Conservation (phyloP, 2,797 vertebrate species). For the Ciconia nigra region DNA sequence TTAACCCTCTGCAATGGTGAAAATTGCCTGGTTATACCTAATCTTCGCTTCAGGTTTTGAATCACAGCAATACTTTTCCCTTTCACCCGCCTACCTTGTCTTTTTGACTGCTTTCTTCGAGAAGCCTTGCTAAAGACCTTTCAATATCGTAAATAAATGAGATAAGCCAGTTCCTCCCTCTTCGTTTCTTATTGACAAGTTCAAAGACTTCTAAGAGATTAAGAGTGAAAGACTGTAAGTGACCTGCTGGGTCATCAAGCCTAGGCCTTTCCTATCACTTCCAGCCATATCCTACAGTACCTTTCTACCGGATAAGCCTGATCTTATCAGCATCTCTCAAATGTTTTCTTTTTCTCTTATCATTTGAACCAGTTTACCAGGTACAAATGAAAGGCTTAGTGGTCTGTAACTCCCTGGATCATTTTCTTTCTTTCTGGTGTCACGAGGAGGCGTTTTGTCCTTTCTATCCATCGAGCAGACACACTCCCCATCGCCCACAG, state of each 20-base stretch:
- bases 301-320: constrained; percentile 55
- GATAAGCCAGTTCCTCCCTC: constrained; percentile 42
- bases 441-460: not conserved
- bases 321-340: constrained; percentile 50
- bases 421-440: constrained; percentile 2
- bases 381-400: constrained; percentile 29
- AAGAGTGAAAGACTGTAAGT: constrained; percentile 41
- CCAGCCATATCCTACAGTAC: constrained; percentile 34
- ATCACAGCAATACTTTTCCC: not conserved
- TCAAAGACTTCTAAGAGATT: constrained; percentile 58
- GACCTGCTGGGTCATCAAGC: constrained; percentile 54
- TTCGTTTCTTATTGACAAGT: constrained; percentile 17
- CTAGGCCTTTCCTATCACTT: constrained; percentile 43
- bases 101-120: not conserved
- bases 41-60: not conserved
- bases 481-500: not conserved
- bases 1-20: not conserved
- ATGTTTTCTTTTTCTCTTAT: constrained; percentile 43
- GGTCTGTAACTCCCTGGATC: constrained; percentile 9
- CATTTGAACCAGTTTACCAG: constrained; percentile 42
- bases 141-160: constrained; percentile 34
- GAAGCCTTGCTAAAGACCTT: constrained; percentile 10
- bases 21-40: not conserved
- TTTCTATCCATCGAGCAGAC: not conserved
- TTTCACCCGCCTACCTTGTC: not conserved